Percentiles rank a stretch among this genome's conserved stretches.
phyloP scores from a whole-genome alignment of 2,113 vertebrate genomes.

The Corythaixoides concolor region DNA sequence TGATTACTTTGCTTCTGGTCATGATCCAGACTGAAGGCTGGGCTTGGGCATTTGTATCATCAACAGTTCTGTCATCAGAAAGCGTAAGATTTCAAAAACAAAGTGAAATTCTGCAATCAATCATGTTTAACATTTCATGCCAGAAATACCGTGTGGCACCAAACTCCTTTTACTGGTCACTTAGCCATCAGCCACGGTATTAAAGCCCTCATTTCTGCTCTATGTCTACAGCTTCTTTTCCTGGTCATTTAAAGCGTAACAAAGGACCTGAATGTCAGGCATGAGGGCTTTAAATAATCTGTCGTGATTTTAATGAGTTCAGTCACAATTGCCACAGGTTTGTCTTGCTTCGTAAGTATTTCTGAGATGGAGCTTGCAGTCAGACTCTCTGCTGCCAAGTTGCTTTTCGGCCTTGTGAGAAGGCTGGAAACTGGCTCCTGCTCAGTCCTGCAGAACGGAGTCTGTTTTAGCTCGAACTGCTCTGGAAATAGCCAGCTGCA shows the following conservation, averaged over 20 bases:
- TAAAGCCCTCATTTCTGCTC: not conserved
- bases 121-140: not conserved
- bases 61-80: conserved; percentile 22
- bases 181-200: accelerated
- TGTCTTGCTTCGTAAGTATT: conserved; percentile 43
- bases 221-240: not conserved
- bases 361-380: conserved; percentile 22
- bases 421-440: conserved; percentile 1
- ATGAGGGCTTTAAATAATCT: conserved; percentile 42
- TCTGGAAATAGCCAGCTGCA: conserved; percentile 33
- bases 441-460: conserved; percentile 22
- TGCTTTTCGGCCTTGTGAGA: conserved; percentile 16
- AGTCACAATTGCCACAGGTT: conserved; percentile 33
- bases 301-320: conserved; percentile 47
- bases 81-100: conserved; percentile 2
- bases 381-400: conserved; percentile 36
- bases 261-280: conserved; percentile 21
- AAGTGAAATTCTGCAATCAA: not conserved
- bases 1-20: conserved; percentile 53
- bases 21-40: conserved; percentile 18
- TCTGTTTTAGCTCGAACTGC: not conserved
- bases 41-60: not conserved
- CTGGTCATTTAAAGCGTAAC: not conserved
- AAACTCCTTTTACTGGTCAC: not conserved
- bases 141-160: not conserved